A percentile compares a stretch with the other conserved stretches of the same genome.
phyloP scores from a whole-genome alignment of 2,113 vertebrate genomes.

The Gobius niger region DNA sequence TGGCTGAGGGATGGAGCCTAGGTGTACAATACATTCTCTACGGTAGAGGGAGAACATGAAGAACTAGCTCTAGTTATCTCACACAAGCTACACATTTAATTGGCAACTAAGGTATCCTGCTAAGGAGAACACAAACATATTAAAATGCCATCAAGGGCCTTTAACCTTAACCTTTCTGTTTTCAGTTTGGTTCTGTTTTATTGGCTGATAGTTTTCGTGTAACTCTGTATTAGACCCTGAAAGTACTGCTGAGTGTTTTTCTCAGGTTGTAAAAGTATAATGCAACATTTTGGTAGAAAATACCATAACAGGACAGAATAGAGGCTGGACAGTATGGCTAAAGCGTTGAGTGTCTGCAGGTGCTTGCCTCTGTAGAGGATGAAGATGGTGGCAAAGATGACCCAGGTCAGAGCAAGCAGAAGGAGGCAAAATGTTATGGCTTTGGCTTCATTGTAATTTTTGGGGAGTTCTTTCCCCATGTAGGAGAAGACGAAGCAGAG shows the following conservation, averaged over 20 bases:
- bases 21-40: too few species aligned
- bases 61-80: too few species aligned
- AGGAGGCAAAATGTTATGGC: constrained; percentile 84
- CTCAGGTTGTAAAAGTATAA: constrained; percentile 79
- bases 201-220: constrained; percentile 76
- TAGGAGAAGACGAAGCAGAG: constrained; percentile 85
- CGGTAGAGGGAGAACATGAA: too few species aligned
- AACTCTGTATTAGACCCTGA: constrained; percentile 83
- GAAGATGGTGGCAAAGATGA: constrained; percentile 64
- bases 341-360: constrained; percentile 51
- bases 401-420: constrained; percentile 78
- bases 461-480: constrained; percentile 86
- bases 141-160: too few species aligned
- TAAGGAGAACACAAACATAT: too few species aligned
- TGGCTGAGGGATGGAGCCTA: too few species aligned
- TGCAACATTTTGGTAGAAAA: constrained; percentile 82
- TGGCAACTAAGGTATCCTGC: too few species aligned
- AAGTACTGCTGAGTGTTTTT: constrained; percentile 83
- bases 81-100: too few species aligned
- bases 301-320: constrained; percentile 77
- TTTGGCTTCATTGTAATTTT: constrained; percentile 89
- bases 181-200: constrained; percentile 20
- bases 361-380: constrained; percentile 68
- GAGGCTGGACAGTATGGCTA: constrained; percentile 69
- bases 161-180: too few species aligned